Evolutionary conservation across 2,888 invertebrate genomes (phyloP), one percentile per base, ranked within the genome.

Genomic region (Drosophila austrosaltans): DNA sequence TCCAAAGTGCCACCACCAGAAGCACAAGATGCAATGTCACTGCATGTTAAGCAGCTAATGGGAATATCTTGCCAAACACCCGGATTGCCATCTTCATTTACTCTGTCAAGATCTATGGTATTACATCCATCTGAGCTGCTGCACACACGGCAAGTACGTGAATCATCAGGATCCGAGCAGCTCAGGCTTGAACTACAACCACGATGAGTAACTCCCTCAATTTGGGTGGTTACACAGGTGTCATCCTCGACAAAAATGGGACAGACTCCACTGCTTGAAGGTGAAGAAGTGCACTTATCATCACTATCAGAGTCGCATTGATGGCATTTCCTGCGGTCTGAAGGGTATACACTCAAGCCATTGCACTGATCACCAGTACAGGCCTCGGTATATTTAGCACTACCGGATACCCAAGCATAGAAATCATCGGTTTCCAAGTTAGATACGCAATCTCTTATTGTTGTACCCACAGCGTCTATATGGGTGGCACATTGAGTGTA

Each of bases 11-110:
- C 79, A 2, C 69, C 76, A 3, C 66, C 57, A 0, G 69, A 28
- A 0, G 61, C 58, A 16, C 87, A 89, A 0, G 81, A 81, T 0
- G 65, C 66, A 2, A 66, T 77, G 5, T 72, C 82, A 5, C 73
- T 58, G 63, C 92, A 92, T 12, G 69, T 70, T 0, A 79, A 64
- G 12, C 92, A 92, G 32, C 69, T 78, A 10, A 92, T 78, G 3
- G 92, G 92, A 0, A 82, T 58, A 25, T 77, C 68, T 48, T 92
- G 92, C 92, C 92, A 92, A 2, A 36, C 69, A 2, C 92, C 92
- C 0, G 92, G 91, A 1, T 70, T 39, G 0, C 91, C 91, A 57
- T 91, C 80, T 3, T 67, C 72, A 48, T 71, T 62, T 0, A 81
- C 16, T 4, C 66, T 69, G 20, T 83, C 81, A 39, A 92, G 63